These are phyloP conservation scores for Drosophila kokeensis DNA, from an alignment of 2,888 invertebrate species.

Conservation along the genomic window DNA sequence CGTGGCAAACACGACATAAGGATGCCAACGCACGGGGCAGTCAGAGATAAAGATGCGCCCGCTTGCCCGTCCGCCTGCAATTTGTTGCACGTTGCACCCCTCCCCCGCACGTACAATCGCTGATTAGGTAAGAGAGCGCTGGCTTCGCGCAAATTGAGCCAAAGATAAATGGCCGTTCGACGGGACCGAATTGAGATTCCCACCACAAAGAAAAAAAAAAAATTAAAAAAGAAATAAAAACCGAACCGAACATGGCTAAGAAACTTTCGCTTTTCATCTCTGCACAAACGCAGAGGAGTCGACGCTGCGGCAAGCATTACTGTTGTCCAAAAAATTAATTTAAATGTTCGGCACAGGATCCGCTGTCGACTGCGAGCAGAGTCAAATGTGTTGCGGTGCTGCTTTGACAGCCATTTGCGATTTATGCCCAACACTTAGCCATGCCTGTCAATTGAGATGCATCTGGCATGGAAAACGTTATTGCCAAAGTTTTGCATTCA, in stretches of 20 bases:
- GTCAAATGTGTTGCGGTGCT: constrained; percentile 31
- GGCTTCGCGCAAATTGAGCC: constrained; percentile 62
- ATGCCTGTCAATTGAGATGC: constrained; percentile 28
- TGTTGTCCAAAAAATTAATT: constrained; percentile 57
- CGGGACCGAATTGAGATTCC: constrained; percentile 71
- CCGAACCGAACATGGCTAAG: constrained; percentile 29
- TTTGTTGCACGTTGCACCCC: constrained; percentile 11
- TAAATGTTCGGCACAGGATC: constrained; percentile 54
- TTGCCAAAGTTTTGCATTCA: background rate
- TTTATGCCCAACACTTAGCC: constrained; percentile 45
- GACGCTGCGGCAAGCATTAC: constrained; percentile 15
- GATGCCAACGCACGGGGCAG: constrained; percentile 53
- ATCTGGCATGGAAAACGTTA: constrained; percentile 9
- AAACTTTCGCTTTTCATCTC: constrained; percentile 71
- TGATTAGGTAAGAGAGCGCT: constrained; percentile 59
- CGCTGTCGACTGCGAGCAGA: constrained; percentile 33
- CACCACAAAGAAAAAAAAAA: constrained; percentile 33
- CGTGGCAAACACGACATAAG: constrained; percentile 71
- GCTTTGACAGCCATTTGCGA: constrained; percentile 39
- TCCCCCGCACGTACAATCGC: constrained; percentile 18
- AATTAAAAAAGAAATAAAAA: constrained; percentile 1
- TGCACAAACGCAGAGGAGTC: constrained; percentile 37
- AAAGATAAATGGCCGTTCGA: constrained; percentile 69
- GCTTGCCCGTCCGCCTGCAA: constrained; percentile 4
- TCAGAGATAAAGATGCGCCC: constrained; percentile 15